Percentiles rank a stretch among this genome's conserved stretches.
phyloP scores from a whole-genome alignment of 1,140 invertebrate genomes.

The Caenorhabditis inopinata region DNA sequence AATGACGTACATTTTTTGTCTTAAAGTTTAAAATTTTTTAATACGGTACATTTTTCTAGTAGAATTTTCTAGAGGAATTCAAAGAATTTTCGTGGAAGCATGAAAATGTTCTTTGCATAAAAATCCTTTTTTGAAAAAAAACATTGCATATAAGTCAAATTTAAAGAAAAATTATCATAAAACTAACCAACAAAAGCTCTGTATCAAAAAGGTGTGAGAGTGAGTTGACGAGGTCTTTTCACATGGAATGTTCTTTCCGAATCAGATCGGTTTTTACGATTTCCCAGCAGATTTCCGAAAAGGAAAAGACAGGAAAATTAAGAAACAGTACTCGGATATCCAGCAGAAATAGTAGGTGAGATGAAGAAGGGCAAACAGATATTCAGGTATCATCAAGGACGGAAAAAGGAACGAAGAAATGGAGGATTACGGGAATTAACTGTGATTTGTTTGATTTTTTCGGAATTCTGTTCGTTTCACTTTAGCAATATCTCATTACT shows the following conservation, averaged over 20 bases:
- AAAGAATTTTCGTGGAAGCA: too few species aligned
- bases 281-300: constrained; percentile 1
- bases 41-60: too few species aligned
- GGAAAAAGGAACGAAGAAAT: background rate
- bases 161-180: constrained; percentile 2
- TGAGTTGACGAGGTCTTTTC: background rate
- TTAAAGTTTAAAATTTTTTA: too few species aligned
- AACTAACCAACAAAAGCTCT: background rate
- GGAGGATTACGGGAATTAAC: constrained; percentile 19
- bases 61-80: too few species aligned
- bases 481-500: background rate
- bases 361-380: background rate
- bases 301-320: background rate
- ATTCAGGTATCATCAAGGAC: constrained; percentile 24
- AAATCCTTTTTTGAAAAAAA: background rate
- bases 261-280: constrained; percentile 1
- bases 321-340: constrained; percentile 28
- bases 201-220: constrained; percentile 5
- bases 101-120: too few species aligned
- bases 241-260: background rate
- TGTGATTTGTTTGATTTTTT: constrained; percentile 3
- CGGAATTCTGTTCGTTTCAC: background rate
- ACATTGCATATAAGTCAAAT: background rate
- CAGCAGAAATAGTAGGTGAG: background rate
- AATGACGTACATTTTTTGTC: too few species aligned